Base-by-base conservation (phyloP, 2,113 vertebrate genomes). In the Thalassarche chlororhynchos region DNA sequence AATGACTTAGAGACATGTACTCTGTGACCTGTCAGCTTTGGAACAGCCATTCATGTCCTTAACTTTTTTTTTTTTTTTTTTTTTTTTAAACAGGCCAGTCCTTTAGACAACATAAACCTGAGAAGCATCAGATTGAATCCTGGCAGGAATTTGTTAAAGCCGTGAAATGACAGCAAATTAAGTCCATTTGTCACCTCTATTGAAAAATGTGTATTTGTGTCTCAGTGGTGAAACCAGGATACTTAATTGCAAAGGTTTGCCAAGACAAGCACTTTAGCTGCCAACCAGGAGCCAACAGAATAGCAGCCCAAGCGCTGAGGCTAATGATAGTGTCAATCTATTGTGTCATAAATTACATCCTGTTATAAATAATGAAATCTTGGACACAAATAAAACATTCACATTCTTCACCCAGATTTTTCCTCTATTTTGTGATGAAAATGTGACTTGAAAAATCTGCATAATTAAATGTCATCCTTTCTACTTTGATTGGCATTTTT, bases 311-410 rank as follows among this genome's bases (percentile, higher is more conserved):
- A 88, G 32, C 0, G 1, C 66, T 85, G 82, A 90, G 87, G 60
- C 76, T 95, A 95, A 96, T 81, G 89, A 57, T 80, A 84, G 26
- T 81, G 91, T 91, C 93, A 90, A 40, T 93, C 93, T 77, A 77
- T 93, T 92, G 68, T 96, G 62, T 90, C 75, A 94, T 75, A 97
- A 96, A 96, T 97, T 96, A 96, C 62, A 97, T 88, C 84, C 93
- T 96, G 66, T 66, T 96, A 83, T 68, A 90, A 93, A 97, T 96
- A 94, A 96, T 96, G 87, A 95, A 97, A 90, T 95, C 78, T 79
- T 84, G 64, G 89, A 96, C 94, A 95, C 71, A 93, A 97, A 88
- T 55, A 86, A 47, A 91, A 36, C 71, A 74, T 64, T 90, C 4
- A 2, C 24, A 32, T 90, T 86, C 74, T 96, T 88, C 42, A 66